These are phyloP conservation scores for Acipenser transmontanus DNA, from an alignment of 2,797 vertebrate genomes.

Conservation along the genomic window DNA sequence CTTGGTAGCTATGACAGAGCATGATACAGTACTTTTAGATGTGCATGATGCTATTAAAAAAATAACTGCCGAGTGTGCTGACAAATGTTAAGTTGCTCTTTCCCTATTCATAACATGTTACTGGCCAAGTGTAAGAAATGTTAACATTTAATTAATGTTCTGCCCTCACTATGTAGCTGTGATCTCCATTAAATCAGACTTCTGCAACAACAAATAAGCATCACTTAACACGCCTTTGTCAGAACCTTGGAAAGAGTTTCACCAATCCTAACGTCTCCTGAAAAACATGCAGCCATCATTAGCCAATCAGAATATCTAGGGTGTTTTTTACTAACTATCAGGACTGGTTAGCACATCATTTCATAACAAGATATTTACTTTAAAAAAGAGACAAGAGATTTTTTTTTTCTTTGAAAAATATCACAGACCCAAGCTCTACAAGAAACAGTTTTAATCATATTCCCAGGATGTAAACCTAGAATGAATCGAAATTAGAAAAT, in stretches of 20 bases:
- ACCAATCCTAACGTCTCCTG: background rate
- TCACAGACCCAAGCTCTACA: no score
- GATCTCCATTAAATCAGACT: slow-evolving; percentile 3
- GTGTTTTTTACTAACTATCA: no score
- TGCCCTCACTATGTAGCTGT: background rate
- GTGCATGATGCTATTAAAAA: background rate
- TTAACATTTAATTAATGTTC: slow-evolving; percentile 4
- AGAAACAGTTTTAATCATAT: no score
- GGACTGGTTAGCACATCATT: no score
- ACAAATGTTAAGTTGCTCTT: slow-evolving; percentile 3
- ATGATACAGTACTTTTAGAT: background rate
- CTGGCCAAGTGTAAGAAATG: slow-evolving; percentile 2
- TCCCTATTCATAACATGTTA: slow-evolving; percentile 3
- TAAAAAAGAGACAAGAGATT: no score
- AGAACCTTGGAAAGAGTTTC: background rate
- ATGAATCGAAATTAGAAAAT: no score
- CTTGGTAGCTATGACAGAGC: background rate
- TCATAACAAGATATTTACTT: no score
- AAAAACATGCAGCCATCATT: background rate
- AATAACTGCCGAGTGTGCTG: slow-evolving; percentile 6
- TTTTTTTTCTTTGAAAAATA: no score
- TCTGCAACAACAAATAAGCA: background rate
- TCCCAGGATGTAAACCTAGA: no score
- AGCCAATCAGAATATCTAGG: background rate
- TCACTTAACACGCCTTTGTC: background rate